Base-by-base conservation (phyloP, 2,113 vertebrate species). In the Plestiodon gilberti region DNA sequence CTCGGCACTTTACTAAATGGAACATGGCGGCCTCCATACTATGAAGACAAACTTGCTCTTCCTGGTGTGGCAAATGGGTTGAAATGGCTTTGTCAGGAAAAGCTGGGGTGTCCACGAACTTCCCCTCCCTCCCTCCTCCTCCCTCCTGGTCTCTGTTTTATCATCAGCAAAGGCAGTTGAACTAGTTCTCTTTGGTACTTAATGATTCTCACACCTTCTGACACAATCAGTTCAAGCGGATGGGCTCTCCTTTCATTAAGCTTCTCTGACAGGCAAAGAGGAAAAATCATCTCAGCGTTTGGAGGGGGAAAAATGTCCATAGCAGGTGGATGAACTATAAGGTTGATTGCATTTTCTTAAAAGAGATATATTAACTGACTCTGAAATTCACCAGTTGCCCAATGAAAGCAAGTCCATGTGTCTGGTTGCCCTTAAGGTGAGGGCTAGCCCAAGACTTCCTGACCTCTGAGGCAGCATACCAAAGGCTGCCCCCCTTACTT, bases 171-270 rank as follows among this genome's bases (percentile, higher is more conserved):
- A 86, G 86, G 69, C 35, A 33, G 86, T 89, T 40, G 91, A 86
- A 9, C 81, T 90, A 84, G 90, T 48, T 67, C 89, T 67, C 89
- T 81, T 55, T 77, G 11, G 62, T 11, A 52, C 86, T 89, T 71
- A 35, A 91, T 48, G 87, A 80, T 88, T 1, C 91, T 82, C 77
- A 90, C 82, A 17, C 38, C 67, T 90, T 87, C 84, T 87, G 93
- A 83, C 91, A 86, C 35, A 87, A 92, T 93, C 94, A 92, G 83
- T 93, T 84, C 74, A 78, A 71, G 90, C 85, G 86, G 93, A 22
- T 33, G 64, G 43, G 70, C 69, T 83, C 62, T 67, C 35, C 75
- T 30, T 70, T 83, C 85, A 89, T 61, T 0, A 84, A 75, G 86
- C 17, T 62, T 89, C 78, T 84, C 74, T n/a, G 81, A 35, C 11